Percentiles rank a stretch among this genome's conserved stretches.
Evolutionary conservation across 2,888 invertebrate genomes (phyloP).

Genomic region (Biston betularia): DNA sequence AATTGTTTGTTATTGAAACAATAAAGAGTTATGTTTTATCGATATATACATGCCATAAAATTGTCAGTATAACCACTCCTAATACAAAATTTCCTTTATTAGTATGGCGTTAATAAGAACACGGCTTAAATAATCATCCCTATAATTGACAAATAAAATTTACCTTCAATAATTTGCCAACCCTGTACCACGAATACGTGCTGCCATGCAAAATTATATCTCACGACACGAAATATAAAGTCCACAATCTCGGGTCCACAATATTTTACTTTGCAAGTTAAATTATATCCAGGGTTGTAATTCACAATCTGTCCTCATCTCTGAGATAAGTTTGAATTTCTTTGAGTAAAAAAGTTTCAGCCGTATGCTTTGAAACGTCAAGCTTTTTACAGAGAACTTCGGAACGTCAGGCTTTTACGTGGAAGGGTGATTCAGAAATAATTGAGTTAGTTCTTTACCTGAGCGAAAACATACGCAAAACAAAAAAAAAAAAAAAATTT

Average conservation of each 20-base stretch:
- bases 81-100: too few species aligned
- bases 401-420: constrained; percentile 16
- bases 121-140: constrained; percentile 8
- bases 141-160: constrained; percentile 18
- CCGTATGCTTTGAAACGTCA: constrained; percentile 35
- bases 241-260: constrained; percentile 28
- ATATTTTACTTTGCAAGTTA: constrained; percentile 49
- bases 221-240: constrained; percentile 13
- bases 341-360: constrained; percentile 48
- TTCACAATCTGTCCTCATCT: constrained; percentile 53
- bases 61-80: too few species aligned
- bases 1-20: too few species aligned
- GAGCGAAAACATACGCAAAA: background rate
- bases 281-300: constrained; percentile 54
- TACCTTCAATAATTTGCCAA: constrained; percentile 19
- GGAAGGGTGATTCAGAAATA: constrained; percentile 27
- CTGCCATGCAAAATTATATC: constrained; percentile 31
- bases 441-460: constrained; percentile 20
- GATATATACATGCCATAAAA: too few species aligned
- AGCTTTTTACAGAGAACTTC: constrained; percentile 20
- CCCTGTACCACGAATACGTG: constrained; percentile 14
- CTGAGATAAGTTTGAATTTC: constrained; percentile 50
- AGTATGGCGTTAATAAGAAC: background rate
- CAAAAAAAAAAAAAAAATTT: too few species aligned
- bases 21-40: too few species aligned